These are phyloP conservation scores for Sprattus sprattus DNA, from an alignment of 2,113 vertebrate genomes.

Conservation along the genomic window DNA sequence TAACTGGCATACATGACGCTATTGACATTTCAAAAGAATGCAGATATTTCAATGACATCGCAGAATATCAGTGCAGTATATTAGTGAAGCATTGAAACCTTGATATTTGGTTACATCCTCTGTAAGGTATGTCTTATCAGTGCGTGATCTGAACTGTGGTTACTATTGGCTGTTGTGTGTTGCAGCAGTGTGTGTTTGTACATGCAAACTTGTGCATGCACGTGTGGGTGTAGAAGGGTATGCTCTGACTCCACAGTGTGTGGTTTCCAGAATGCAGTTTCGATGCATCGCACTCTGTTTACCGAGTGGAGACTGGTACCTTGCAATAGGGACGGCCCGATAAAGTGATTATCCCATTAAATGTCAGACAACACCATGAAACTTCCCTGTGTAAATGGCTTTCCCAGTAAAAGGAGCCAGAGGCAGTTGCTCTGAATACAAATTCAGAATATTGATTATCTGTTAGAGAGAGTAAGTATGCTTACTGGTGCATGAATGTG, in stretches of 20 bases:
- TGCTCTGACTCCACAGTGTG: not conserved
- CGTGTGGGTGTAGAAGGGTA: not conserved
- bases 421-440: not conserved
- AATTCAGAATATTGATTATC: slow-evolving; percentile 14
- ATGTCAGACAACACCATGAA: not conserved
- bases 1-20: not conserved
- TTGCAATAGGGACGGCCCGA: not conserved
- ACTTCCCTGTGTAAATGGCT: not conserved
- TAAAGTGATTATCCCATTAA: not conserved
- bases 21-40: not conserved
- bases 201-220: not conserved
- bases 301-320: not conserved
- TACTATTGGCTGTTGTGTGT: not conserved
- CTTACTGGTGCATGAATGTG: slow-evolving; percentile 8
- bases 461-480: slow-evolving; percentile 6
- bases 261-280: not conserved
- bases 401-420: not conserved
- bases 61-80: not conserved
- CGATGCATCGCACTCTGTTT: not conserved
- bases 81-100: not conserved
- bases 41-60: not conserved
- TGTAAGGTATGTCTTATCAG: not conserved
- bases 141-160: not conserved
- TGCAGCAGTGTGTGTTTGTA: not conserved
- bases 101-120: not conserved